Conservation (phyloP, 2,888 invertebrate species). For the Ormyrus labotus region DNA sequence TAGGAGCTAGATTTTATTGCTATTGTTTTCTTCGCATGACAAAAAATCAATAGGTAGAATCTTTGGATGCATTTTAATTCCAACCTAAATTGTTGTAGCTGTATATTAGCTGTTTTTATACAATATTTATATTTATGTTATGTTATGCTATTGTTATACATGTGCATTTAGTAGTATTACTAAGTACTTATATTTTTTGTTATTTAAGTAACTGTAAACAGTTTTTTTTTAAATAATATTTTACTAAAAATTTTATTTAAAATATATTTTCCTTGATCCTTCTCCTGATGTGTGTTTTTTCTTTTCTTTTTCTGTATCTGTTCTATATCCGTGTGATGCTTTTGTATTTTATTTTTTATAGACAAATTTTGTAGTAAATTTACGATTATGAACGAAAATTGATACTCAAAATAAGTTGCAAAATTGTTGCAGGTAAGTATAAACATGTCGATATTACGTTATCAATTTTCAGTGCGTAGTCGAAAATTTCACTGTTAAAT, state of each 20-base stretch:
- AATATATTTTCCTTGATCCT: slow-evolving; percentile 21
- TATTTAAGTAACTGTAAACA: slow-evolving; percentile 46
- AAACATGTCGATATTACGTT: too few species aligned
- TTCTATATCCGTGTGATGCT: slow-evolving; percentile 12
- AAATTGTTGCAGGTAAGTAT: background rate
- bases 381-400: background rate
- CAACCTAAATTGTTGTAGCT: slow-evolving; percentile 18
- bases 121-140: slow-evolving; percentile 36
- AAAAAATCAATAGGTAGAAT: slow-evolving; percentile 37
- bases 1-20: slow-evolving; percentile 8
- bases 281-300: slow-evolving; percentile 34
- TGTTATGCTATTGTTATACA: slow-evolving; percentile 29
- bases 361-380: background rate
- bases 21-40: slow-evolving; percentile 1
- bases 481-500: too few species aligned
- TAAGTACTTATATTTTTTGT: slow-evolving; percentile 51
- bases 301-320: slow-evolving; percentile 3
- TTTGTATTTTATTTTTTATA: background rate
- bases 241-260: slow-evolving; percentile 27
- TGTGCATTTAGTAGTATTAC: slow-evolving; percentile 53
- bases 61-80: slow-evolving; percentile 3
- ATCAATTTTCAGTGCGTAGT: too few species aligned
- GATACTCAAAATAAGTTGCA: slow-evolving; percentile 10
- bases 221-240: slow-evolving; percentile 52
- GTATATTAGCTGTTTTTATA: slow-evolving; percentile 45